Evolutionary conservation across 2,888 invertebrate species (phyloP), one percentile per base, ranked within the genome.

Genomic region (Drosophila diplacantha): DNA sequence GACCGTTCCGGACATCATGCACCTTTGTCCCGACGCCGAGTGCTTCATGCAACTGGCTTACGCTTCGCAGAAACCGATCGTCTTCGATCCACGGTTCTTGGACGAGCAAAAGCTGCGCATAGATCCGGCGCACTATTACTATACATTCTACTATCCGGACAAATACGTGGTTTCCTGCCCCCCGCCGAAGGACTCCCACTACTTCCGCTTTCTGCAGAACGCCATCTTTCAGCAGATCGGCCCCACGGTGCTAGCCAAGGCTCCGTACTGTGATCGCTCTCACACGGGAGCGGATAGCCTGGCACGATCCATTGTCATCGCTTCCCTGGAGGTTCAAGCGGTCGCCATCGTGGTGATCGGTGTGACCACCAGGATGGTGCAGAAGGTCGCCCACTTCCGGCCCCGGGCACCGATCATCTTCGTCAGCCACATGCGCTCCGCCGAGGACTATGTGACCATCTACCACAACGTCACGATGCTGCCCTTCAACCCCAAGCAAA

Each of bases 341-440:
- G 70, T 69, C 2, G 82, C 76, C 1, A 87, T 88, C 38, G 39
- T 88, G 1, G 74, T 88, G 2, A 82, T 81, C 16, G 80, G 86
- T 3, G 55, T 77, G 3, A 76, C 78, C 20, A 83, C 85, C 0
- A 77, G 84, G 7, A 87, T 86, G 87, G 84, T 84, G 7, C 73
- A 78, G 12, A 85, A 85, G 68, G 65, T 88, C 1, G 68, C 88
- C 0, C 87, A 87, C 58, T 87, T 81, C 57, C 77, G 88, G 1
- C 86, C 88, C 0, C 74, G 57, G 4, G 73, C 78, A 0, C 81
- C 85, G 9, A 85, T 87, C 16, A 55, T 87, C 3, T 83, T 82
- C 5, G 70, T 87, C 3, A 85, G 86, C 5, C 73, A 74, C 11
- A 72, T 84, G 71, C 71, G 72, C 8, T 80, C 83, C 1, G 72